phyloP scores from a whole-genome alignment of 2,888 invertebrate genomes.

The Conchocele bisecta region DNA sequence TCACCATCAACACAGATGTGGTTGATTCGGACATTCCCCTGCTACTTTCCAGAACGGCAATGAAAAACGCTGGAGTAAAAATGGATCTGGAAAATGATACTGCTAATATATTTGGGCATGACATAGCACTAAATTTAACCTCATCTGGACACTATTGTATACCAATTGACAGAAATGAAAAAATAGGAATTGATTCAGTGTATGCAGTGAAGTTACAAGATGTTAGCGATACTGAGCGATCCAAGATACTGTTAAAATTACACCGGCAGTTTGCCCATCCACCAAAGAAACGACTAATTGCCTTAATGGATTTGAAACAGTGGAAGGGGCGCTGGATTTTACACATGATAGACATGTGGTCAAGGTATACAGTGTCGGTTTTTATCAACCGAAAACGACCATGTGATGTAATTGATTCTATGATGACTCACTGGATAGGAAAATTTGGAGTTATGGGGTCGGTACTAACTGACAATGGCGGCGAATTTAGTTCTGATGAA shows the following conservation, averaged over 20 bases:
- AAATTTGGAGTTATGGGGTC: background rate
- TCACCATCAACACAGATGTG: constrained; percentile 14
- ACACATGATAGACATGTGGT: constrained; percentile 19
- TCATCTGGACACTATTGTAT: constrained; percentile 3
- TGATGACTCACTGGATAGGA: background rate
- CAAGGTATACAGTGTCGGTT: constrained; percentile 14
- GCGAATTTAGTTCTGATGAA: background rate
- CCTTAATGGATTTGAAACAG: constrained; percentile 21
- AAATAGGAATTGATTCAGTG: background rate
- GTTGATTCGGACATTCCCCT: constrained; percentile 16
- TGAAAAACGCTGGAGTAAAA: constrained; percentile 20
- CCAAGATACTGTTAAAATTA: background rate
- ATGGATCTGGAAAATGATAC: constrained; percentile 22
- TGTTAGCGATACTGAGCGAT: background rate
- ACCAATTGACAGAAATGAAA: background rate
- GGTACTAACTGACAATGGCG: background rate
- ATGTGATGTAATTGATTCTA: background rate
- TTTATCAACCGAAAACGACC: background rate
- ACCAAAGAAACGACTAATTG: constrained; percentile 10
- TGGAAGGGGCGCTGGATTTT: constrained; percentile 23
- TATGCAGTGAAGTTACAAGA: background rate
- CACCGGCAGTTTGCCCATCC: constrained; percentile 29
- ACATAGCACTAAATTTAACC: constrained; percentile 16
- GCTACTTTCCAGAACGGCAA: constrained; percentile 4
- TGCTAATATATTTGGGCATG: constrained; percentile 18